Base-by-base conservation (phyloP, 1,140 invertebrate species). In the Thalassaphorura encarpata region DNA sequence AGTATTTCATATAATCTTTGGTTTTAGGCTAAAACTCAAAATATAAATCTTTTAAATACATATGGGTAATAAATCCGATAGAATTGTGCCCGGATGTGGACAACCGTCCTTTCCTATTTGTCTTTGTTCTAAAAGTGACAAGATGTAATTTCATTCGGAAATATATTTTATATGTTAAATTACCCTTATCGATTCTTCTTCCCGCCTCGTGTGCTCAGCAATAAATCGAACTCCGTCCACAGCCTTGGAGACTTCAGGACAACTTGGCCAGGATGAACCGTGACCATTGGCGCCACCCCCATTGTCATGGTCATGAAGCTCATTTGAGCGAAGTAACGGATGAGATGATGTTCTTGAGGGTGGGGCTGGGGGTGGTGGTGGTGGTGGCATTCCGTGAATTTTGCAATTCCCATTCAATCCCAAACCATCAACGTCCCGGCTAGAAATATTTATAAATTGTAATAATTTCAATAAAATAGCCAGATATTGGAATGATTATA, bases 171-270 rank as follows among this genome's bases (percentile, higher is more conserved):
- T 36, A n/a, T n/a, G 33, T 26, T 51, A 24, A 28, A 73, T 75
- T 74, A 94, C 90, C 77, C 85, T 81, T 28, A 87, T 89, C 33
- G 87, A 89, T 68, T 92, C 89, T 73, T 94, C 88, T 69, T 91
- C 87, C 67, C 89, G 82, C 67, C 87, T 84, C 43, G 89, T 93
- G 69, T 94, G 89, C 70, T 94, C 89, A 16, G 90, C 89, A 63
- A 95, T 92, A 69, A 90, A 94, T 61, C 84, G 80, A 26, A 94
- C 87, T 60, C 89, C 89, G 68, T 90, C 86, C 66, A 93, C 88
- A 61, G 90, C 89, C 72, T 88, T 89, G 69, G 89, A 84, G 43
- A 94, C 78, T 74, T 93, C 89, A n/a, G 88, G 87, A 71, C 86
- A 91, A 70, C 83, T 81, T 70, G 87, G 84, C 84, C 85, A 87